phyloP scores from a whole-genome alignment of 2,888 invertebrate genomes.

The Cerceris ruficornis region DNA sequence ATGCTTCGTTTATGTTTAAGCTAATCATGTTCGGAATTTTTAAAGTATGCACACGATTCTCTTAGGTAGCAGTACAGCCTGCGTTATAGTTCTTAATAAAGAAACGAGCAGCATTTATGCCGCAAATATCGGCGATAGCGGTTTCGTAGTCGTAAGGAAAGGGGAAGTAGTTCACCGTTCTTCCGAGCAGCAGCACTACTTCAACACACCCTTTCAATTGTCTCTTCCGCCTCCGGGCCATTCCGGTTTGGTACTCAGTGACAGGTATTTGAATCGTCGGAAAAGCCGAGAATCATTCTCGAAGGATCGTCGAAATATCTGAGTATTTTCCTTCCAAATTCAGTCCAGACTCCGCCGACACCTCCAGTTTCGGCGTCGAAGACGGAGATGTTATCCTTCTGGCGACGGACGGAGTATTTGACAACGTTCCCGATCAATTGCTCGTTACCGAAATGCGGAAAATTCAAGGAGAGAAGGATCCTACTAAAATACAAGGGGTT shows the following conservation, averaged over 20 bases:
- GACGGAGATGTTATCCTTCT: conserved; percentile 97
- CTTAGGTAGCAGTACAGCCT: conserved; percentile 98
- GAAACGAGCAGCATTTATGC: conserved; percentile 95
- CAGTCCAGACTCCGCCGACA: conserved; percentile 95
- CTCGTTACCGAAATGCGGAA: conserved; percentile 92
- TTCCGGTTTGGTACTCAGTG: conserved; percentile 93
- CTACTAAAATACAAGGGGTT: conserved; percentile 91
- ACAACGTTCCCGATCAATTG: conserved; percentile 96
- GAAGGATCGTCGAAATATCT: neutral
- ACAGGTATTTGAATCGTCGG: conserved; percentile 85
- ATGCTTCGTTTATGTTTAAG: neutral
- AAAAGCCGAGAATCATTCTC: neutral
- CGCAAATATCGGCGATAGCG: conserved; percentile 99
- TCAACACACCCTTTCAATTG: conserved; percentile 99
- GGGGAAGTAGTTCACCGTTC: conserved; percentile 95
- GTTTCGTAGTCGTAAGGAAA: conserved; percentile 95
- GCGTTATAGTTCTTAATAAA: conserved; percentile 96
- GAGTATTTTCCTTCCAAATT: conserved; percentile 49
- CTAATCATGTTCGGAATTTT: neutral
- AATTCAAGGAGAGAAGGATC: conserved; percentile 88
- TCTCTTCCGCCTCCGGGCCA: conserved; percentile 96
- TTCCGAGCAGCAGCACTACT: conserved; percentile 98
- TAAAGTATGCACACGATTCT: neutral
- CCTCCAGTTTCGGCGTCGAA: conserved; percentile 92
- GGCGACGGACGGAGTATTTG: conserved; percentile 99